phyloP scores from a whole-genome alignment of 2,888 invertebrate genomes.

The Netelia fuscicornis region DNA sequence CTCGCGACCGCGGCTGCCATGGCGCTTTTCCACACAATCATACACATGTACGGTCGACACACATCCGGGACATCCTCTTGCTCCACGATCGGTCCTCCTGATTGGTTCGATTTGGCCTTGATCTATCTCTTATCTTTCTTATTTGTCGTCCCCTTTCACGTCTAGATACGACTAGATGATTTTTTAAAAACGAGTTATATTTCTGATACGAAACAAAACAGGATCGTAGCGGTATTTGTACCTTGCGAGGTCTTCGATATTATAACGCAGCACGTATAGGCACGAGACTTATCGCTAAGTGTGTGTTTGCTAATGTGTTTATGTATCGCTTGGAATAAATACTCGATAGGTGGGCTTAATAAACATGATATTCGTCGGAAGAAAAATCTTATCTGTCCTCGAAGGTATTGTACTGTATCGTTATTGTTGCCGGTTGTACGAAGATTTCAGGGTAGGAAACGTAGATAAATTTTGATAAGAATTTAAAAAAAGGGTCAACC shows the following conservation, averaged over 20 bases:
- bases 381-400: neutral
- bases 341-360: neutral
- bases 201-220: slow-evolving; percentile 1
- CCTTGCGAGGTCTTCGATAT: neutral
- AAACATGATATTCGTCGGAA: neutral
- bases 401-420: neutral
- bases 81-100: slow-evolving; percentile 3
- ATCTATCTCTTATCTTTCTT: slow-evolving; percentile 58
- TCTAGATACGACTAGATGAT: neutral
- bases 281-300: neutral
- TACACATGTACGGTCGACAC: neutral
- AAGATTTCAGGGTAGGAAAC: neutral
- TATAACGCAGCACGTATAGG: neutral
- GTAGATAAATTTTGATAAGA: neutral
- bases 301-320: neutral
- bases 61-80: slow-evolving; percentile 9
- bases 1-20: neutral
- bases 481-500: neutral
- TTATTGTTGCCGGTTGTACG: neutral
- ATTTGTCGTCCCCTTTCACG: slow-evolving; percentile 51
- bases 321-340: neutral
- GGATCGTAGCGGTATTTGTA: neutral
- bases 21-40: slow-evolving; percentile 8
- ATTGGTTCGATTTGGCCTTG: slow-evolving; percentile 59
- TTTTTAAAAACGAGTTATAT: slow-evolving; percentile 16